Conservation (phyloP, 1,140 invertebrate genomes). For the Odontomachus brunneus region DNA sequence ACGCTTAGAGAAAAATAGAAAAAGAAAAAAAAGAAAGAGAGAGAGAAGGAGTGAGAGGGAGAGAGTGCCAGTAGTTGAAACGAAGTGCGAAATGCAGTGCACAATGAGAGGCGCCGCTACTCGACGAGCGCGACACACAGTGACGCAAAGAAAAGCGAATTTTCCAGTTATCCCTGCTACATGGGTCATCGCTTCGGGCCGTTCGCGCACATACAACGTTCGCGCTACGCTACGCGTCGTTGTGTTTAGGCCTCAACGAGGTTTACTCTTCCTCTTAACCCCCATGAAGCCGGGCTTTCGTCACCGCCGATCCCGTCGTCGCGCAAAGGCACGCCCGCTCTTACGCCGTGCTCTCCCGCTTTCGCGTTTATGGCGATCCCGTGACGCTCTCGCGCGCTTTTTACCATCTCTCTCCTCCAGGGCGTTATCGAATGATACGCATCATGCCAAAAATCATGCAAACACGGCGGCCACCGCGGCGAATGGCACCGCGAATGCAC, state of each 20-base stretch:
- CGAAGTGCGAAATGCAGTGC: neutral
- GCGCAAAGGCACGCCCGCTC: neutral
- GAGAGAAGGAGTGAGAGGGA: too few relatives aligned
- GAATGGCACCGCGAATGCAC: too few relatives aligned
- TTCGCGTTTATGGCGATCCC: slow-evolving; percentile 42
- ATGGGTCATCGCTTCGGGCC: slow-evolving; percentile 73
- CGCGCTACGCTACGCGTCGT: slow-evolving; percentile 29
- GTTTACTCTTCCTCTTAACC: slow-evolving; percentile 50
- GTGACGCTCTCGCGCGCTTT: neutral
- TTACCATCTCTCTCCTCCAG: neutral
- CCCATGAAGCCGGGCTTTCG: slow-evolving; percentile 20
- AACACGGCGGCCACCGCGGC: neutral
- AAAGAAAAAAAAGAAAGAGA: neutral
- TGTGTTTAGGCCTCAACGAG: slow-evolving; percentile 39
- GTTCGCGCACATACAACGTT: slow-evolving; percentile 64
- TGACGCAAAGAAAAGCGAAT: slow-evolving; percentile 66
- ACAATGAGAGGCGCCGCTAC: slow-evolving; percentile 35
- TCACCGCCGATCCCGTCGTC: slow-evolving; percentile 39
- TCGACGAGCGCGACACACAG: slow-evolving; percentile 24
- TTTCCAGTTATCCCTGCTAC: slow-evolving; percentile 72
- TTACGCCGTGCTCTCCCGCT: slow-evolving; percentile 3
- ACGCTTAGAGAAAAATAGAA: slow-evolving; percentile 9
- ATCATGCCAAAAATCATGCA: slow-evolving; percentile 31
- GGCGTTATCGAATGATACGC: slow-evolving; percentile 41
- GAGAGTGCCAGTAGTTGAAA: too few relatives aligned